Conservation (phyloP, 2,888 invertebrate genomes). For the Drosophila colorata region DNA sequence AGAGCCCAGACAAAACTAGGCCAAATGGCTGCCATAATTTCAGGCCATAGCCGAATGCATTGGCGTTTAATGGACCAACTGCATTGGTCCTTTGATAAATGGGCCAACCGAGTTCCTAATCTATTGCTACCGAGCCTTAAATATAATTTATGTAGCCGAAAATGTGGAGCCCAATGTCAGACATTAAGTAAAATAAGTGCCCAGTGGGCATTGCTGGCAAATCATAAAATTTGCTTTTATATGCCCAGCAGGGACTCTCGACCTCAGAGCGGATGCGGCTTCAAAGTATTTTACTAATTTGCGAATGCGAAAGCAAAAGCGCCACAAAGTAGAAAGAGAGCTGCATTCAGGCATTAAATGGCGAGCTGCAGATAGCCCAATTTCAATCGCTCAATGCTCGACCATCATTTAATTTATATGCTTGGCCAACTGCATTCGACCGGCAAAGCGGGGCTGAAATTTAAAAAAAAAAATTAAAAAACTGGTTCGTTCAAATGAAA, state of each 20-base stretch:
- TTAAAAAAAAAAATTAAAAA: conserved; percentile 7
- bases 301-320: conserved; percentile 4
- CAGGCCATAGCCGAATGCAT: conserved; percentile 28
- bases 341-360: conserved; percentile 7
- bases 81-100: conserved; percentile 42
- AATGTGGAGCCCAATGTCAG: conserved; percentile 23
- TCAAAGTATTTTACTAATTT: conserved; percentile 27
- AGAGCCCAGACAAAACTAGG: conserved; percentile 7
- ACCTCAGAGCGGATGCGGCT: background rate
- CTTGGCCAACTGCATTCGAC: conserved; percentile 68
- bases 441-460: conserved; percentile 32
- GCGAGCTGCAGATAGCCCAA: conserved; percentile 50
- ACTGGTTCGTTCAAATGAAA: conserved; percentile 44
- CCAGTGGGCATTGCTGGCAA: background rate
- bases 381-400: conserved; percentile 62
- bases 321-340: conserved; percentile 6
- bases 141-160: conserved; percentile 53
- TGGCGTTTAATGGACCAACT: background rate
- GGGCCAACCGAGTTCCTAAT: conserved; percentile 15
- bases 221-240: conserved; percentile 11
- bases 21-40: conserved; percentile 34
- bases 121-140: conserved; percentile 9
- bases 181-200: background rate
- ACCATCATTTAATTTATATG: conserved; percentile 76
- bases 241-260: background rate